phyloP scores from a whole-genome alignment of 2,797 vertebrate species.

The Brachyalestes nurse region DNA sequence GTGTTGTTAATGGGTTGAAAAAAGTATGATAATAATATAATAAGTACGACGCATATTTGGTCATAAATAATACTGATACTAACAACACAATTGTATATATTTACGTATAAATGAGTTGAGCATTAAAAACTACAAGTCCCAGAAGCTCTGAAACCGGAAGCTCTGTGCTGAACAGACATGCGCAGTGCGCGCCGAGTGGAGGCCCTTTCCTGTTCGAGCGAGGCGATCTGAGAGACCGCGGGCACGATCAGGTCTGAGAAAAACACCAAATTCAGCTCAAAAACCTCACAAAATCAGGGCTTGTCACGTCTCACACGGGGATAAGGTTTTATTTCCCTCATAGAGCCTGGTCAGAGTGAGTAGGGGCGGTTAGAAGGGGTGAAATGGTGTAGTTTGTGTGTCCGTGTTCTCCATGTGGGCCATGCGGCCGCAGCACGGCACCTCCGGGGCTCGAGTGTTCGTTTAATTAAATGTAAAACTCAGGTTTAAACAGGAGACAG shows the following conservation, averaged over 20 bases:
- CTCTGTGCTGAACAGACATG: slow-evolving; percentile 49
- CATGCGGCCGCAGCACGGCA: not conserved
- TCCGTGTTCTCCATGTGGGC: not conserved
- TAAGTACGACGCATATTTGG: too few species aligned
- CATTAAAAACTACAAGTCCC: slow-evolving; percentile 63
- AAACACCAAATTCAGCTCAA: not conserved
- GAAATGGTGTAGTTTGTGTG: not conserved
- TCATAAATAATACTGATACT: too few species aligned
- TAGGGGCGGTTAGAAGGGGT: not conserved
- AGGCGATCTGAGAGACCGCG: slow-evolving; percentile 67
- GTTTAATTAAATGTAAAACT: too few species aligned
- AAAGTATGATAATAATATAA: too few species aligned
- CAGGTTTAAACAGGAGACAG: too few species aligned
- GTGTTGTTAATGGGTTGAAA: too few species aligned
- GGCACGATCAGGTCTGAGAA: slow-evolving; percentile 73
- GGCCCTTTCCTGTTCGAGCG: slow-evolving; percentile 80
- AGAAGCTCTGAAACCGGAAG: slow-evolving; percentile 59
- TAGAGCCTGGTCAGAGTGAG: not conserved
- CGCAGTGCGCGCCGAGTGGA: slow-evolving; percentile 58
- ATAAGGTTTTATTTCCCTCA: not conserved
- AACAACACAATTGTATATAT: too few species aligned
- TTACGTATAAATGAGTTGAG: too few species aligned
- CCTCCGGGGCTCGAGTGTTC: not conserved
- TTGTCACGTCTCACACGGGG: not conserved
- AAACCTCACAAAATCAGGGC: not conserved